Base-by-base conservation (phyloP, 2,113 vertebrate genomes). In the Orycteropus afer region DNA sequence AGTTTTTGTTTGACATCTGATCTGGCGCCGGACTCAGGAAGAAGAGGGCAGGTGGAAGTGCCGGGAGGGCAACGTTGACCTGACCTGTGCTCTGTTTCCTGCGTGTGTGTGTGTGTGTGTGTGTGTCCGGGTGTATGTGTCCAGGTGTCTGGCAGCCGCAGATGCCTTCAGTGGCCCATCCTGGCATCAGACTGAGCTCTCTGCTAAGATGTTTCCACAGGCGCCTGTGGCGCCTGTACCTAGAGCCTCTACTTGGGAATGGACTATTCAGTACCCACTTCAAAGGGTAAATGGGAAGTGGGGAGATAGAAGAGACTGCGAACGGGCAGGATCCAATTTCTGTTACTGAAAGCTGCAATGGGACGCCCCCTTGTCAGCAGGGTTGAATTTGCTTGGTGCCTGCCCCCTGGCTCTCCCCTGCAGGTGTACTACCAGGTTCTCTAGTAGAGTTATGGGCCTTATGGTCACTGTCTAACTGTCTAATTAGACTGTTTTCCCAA, bases 1-100 rank as follows among this genome's bases (percentile, higher is more conserved):
- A 97, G 96, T 97, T 97, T 95, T 96, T 91, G 91, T 93, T 93
- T 96, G 97, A 92, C 97, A 94, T 96, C 96, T 94, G 95, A 96
- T 96, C 93, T 90, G 95, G 88, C 61, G 27, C 88, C 0, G 87
- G 63, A 65, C 81, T 93, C 93, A 25, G 96, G 85, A 93, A 94
- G 92, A 90, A 92, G 76, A 71, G 80, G 93, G 92, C 97, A 97
- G 96, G 96, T 97, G 97, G 92, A 96, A 97, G 90, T 96, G 89
- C 91, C 34, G 40, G 53, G 92, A 96, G 90, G 85, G 79, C 97
- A 85, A 7, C 78, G n/a, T 20, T 65, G 90, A 90, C 76, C 74
- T 90, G 96, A 92, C 84, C 91, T 95, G 45, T 71, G 29, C 42
- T 71, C 34, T 88, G 73, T 81, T 45, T 84, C n/a, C 5, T 8